These are phyloP conservation scores for Calcarius lapponicus DNA, from an alignment of 2,797 vertebrate species.

Conservation along the genomic window DNA sequence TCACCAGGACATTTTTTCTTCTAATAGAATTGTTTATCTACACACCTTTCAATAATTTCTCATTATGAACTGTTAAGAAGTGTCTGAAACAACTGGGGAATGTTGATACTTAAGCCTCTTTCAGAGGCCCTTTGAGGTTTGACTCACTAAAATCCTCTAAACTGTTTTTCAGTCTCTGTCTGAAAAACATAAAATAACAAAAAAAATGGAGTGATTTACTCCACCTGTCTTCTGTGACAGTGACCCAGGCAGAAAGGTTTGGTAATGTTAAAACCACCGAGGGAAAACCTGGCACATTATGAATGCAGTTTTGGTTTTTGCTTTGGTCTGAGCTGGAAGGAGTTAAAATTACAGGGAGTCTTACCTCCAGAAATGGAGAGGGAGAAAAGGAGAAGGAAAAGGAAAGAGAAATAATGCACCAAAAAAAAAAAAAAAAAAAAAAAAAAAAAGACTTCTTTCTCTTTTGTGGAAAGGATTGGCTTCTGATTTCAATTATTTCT, in stretches of 20 bases:
- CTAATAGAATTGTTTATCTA: neutral
- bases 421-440: neutral
- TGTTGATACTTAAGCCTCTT: neutral
- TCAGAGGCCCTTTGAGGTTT: neutral
- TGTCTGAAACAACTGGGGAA: neutral
- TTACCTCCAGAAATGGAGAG: constrained; percentile 9
- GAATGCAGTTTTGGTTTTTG: neutral
- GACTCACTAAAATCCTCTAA: neutral
- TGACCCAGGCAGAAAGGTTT: neutral
- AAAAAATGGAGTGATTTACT: neutral
- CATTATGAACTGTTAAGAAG: neutral
- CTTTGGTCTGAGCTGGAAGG: neutral
- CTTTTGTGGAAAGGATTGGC: constrained; percentile 24
- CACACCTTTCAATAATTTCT: neutral
- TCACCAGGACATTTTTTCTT: neutral
- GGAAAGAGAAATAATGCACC: neutral
- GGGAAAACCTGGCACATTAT: neutral
- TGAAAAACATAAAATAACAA: neutral
- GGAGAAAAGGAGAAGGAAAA: neutral
- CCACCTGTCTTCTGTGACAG: neutral
- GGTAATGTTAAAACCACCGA: neutral
- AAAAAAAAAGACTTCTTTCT: neutral
- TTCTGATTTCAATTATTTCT: constrained; percentile 74
- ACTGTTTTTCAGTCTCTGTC: neutral
- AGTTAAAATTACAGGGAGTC: constrained; percentile 26